A percentile compares a stretch with the other conserved stretches of the same genome.
Conservation (phyloP, 2,797 vertebrate genomes). For the Hypotaenidia okinawae region DNA sequence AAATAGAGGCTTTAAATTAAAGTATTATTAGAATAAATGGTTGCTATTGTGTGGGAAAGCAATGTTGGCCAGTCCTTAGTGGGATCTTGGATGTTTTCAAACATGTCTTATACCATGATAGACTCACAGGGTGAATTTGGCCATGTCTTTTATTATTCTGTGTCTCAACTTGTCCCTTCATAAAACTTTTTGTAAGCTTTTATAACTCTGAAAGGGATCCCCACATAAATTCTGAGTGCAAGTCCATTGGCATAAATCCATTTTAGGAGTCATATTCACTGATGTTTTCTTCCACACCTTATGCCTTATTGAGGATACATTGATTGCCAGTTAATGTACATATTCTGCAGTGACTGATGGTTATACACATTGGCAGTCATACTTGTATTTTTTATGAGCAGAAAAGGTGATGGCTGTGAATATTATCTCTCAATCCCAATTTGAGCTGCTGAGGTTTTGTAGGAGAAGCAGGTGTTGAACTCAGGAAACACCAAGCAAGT, state of each 20-base stretch:
- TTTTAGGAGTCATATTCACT: background rate
- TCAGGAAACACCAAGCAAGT: background rate
- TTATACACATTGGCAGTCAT: background rate
- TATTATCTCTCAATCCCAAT: background rate
- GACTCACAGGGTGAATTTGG: background rate
- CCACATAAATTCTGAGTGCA: background rate
- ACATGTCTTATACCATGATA: background rate
- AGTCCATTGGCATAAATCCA: background rate
- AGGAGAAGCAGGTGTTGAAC: background rate
- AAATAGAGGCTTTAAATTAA: background rate
- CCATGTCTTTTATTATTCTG: background rate
- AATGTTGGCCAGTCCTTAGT: background rate
- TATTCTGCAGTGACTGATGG: background rate
- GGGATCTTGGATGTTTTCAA: background rate
- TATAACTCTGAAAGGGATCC: no score
- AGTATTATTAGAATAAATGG: background rate
- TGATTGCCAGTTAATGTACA: background rate
- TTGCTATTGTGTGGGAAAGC: background rate
- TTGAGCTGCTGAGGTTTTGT: background rate
- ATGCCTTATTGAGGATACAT: background rate
- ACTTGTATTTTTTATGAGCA: background rate
- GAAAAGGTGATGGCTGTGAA: background rate
- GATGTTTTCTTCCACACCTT: background rate
- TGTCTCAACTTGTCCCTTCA: background rate
- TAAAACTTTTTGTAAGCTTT: background rate